Evolutionary conservation across 1,140 invertebrate species (phyloP).

Genomic region (Drosophila subpulchrella): DNA sequence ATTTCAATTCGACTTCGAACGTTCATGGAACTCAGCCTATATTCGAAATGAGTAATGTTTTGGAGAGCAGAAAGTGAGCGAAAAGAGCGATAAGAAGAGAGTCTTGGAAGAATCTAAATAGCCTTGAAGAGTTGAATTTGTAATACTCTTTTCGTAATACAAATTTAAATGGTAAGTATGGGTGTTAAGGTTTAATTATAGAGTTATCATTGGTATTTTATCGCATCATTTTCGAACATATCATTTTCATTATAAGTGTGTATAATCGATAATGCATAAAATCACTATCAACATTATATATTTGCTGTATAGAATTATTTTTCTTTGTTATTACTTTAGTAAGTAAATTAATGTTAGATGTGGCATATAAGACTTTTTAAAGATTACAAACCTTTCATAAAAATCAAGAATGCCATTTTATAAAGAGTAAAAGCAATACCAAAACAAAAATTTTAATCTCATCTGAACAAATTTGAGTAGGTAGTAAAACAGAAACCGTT

Average conservation of each 20-base stretch:
- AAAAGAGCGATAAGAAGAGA: slow-evolving; percentile 14
- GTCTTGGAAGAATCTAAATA: background rate
- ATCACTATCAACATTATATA: too few species aligned
- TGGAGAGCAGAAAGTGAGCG: background rate
- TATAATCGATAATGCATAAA: too few species aligned
- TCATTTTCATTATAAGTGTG: too few species aligned
- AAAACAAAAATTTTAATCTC: slow-evolving; percentile 3
- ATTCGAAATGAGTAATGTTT: slow-evolving; percentile 1
- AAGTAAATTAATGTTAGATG: too few species aligned
- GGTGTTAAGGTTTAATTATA: too few species aligned
- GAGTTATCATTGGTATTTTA: background rate
- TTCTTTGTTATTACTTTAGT: too few species aligned
- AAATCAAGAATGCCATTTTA: background rate
- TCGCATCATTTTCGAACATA: too few species aligned
- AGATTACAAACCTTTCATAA: background rate
- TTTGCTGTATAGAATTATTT: too few species aligned
- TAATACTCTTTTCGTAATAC: background rate
- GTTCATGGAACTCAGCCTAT: background rate
- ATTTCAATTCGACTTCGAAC: slow-evolving; percentile 7
- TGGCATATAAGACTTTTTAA: too few species aligned
- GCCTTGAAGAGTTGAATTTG: background rate
- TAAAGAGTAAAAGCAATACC: background rate
- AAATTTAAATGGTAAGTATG: background rate
- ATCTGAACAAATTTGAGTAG: background rate
- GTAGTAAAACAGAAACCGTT: slow-evolving; percentile 14